These are phyloP conservation scores for Lepidothrix coronata DNA, from an alignment of 2,113 vertebrate species.

Conservation along the genomic window DNA sequence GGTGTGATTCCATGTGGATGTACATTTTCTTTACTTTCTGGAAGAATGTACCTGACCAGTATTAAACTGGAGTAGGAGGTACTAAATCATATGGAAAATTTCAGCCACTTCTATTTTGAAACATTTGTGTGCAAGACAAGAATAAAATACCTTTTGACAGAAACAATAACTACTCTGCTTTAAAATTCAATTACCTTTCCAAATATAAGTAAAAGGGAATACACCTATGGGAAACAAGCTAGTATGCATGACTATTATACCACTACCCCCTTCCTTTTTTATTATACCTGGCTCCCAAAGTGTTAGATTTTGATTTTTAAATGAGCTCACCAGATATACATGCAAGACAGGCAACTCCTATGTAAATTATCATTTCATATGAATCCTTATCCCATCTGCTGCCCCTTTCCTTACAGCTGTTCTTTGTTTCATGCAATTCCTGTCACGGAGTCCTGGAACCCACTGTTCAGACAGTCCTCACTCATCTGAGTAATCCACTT, in stretches of 20 bases:
- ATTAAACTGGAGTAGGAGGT: neutral
- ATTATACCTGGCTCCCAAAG: neutral
- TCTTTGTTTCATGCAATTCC: neutral
- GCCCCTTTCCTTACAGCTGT: neutral
- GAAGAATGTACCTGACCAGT: neutral
- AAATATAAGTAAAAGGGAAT: neutral
- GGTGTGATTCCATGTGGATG: neutral
- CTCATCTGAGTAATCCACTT: neutral
- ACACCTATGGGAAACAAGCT: neutral
- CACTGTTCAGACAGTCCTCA: neutral
- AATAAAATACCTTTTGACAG: neutral
- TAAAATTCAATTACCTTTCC: neutral
- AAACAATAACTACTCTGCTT: neutral
- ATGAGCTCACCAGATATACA: neutral
- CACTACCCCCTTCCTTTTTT: accelerated
- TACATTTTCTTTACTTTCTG: neutral
- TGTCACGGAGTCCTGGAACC: neutral
- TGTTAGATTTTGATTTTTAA: neutral
- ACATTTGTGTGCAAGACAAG: neutral
- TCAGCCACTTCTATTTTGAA: neutral
- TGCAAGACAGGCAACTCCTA: neutral
- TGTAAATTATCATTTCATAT: neutral
- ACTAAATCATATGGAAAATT: neutral
- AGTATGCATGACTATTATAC: neutral
- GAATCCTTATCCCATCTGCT: neutral